Base-by-base conservation (phyloP, 2,888 invertebrate genomes). In the Mesorhabditis spiculigera region DNA sequence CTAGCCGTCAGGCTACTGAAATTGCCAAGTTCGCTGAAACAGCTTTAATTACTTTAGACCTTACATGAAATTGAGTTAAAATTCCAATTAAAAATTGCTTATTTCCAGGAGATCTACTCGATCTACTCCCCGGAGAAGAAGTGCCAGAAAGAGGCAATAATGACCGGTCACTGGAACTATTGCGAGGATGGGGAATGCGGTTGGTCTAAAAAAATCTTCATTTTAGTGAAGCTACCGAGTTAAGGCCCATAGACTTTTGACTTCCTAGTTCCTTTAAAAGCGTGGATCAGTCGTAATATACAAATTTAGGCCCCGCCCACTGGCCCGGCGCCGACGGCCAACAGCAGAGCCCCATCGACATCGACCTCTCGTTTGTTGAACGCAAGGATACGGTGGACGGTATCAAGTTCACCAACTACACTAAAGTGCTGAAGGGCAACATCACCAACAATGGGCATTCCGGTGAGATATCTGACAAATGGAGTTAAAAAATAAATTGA, bases 391-490 rank as follows among this genome's bases (percentile, higher is more conserved):
- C 75, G 42, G 71, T 74, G 16, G 81, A 84, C 58, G 75, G 76
- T 4, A 75, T 84, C 66, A 78, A 81, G 70, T 82, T 85, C 69
- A 78, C 80, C 62, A 82, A 84, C 71, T 84, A 85, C 71, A 75
- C 81, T 16, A 74, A 77, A 58, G 74, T 78, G 4, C 68, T 85
- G 45, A 71, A 73, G 10, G 84, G 84, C 6, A 79, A 82, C 42
- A 76, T 85, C 68, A 78, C 81, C 43, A 84, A 84, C 73, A 84
- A 77, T 67, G 84, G 84, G 5, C 81, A 82, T 73, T 81, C 83
- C 41, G 78, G 82, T 82, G 45, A 67, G 67, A 13, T 66, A 43
- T n/a, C n/a, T n/a, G n/a, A n/a, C n/a, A n/a, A n/a, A n/a, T n/a
- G n/a, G n/a, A n/a, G n/a, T n/a, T n/a, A n/a, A n/a, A n/a, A n/a